These are phyloP conservation scores for Tridacna gigas DNA, from an alignment of 2,888 invertebrate genomes.

Conservation along the genomic window DNA sequence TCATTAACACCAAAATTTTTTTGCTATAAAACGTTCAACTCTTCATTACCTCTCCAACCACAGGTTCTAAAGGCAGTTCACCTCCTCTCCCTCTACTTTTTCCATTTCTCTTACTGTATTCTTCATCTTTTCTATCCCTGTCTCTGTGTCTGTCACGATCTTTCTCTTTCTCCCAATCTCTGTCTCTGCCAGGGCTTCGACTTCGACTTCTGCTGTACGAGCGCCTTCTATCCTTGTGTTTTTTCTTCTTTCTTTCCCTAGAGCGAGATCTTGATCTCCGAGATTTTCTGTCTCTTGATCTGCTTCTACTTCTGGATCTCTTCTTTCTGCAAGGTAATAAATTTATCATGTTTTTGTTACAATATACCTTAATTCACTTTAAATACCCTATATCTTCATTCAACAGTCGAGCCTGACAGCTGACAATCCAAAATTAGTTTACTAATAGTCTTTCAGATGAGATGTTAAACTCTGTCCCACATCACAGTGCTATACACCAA, in stretches of 20 bases:
- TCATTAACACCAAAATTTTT: no score
- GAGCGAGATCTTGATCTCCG: conserved; percentile 69
- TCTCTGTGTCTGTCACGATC: conserved; percentile 52
- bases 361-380: no score
- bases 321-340: conserved; percentile 38
- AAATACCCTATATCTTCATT: no score
- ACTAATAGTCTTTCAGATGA: no score
- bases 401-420: no score
- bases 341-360: not conserved
- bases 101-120: conserved; percentile 44
- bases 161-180: conserved; percentile 43
- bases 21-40: not conserved
- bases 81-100: conserved; percentile 31
- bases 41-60: conserved; percentile 84
- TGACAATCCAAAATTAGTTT: no score
- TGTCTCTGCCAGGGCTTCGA: conserved; percentile 46
- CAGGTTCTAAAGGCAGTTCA: conserved; percentile 85
- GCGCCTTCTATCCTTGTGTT: conserved; percentile 58
- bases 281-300: conserved; percentile 57
- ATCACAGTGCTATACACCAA: no score
- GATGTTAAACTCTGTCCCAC: no score
- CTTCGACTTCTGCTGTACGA: conserved; percentile 67
- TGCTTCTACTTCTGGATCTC: conserved; percentile 61
- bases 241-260: conserved; percentile 72
- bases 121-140: conserved; percentile 57